These are phyloP conservation scores for Catharus fuscescens DNA, from an alignment of 2,113 vertebrate genomes.

Conservation along the genomic window DNA sequence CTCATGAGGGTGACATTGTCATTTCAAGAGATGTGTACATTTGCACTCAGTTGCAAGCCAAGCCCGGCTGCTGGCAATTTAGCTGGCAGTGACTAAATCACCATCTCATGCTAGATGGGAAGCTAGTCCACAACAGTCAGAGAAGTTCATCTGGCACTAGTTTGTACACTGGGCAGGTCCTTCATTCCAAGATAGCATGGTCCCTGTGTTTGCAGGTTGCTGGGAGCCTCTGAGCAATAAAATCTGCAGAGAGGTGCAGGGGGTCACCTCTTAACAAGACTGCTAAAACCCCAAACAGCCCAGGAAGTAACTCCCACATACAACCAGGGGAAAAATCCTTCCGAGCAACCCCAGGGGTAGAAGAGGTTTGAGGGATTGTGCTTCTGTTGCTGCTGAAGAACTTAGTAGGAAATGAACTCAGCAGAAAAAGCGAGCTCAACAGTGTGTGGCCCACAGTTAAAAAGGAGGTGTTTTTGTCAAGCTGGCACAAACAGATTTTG, in stretches of 20 bases:
- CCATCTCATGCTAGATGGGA: neutral
- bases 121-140: neutral
- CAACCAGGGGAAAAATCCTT: no score
- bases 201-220: neutral
- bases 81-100: neutral
- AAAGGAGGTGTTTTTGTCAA: neutral
- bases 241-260: neutral
- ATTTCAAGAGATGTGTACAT: neutral
- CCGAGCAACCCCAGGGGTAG: neutral
- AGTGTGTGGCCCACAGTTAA: neutral
- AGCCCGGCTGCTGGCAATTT: neutral
- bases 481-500: neutral
- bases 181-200: neutral
- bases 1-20: fast-evolving
- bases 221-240: neutral
- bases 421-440: fast-evolving
- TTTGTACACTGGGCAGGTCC: neutral
- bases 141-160: neutral
- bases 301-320: neutral
- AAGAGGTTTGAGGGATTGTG: neutral
- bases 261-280: neutral
- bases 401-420: neutral
- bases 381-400: neutral
- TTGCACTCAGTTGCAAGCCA: fast-evolving
- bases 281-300: neutral